Conservation (phyloP, 2,888 invertebrate species). For the Baccha elongata region DNA sequence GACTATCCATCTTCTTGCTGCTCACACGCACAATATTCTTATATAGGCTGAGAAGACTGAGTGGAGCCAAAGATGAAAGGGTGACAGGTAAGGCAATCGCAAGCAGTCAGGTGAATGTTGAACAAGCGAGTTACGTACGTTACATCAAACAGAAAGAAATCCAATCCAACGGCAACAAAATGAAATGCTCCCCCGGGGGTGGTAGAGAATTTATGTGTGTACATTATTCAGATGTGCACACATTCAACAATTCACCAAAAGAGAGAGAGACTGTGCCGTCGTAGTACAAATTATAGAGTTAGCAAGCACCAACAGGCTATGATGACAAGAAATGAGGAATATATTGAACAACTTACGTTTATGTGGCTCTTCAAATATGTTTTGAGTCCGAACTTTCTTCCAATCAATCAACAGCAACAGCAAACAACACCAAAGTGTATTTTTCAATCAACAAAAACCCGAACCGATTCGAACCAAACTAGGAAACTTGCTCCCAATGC, state of each 20-base stretch:
- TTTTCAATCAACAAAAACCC: constrained; percentile 28
- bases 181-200: constrained; percentile 38
- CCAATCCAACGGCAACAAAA: not conserved
- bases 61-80: not conserved
- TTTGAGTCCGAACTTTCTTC: constrained; percentile 5
- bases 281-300: not conserved
- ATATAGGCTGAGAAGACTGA: not conserved
- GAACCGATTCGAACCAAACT: constrained; percentile 34
- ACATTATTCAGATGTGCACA: constrained; percentile 16
- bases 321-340: not conserved
- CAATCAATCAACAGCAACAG: constrained; percentile 15
- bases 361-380: constrained; percentile 1
- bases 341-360: constrained; percentile 27
- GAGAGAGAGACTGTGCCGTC: not conserved
- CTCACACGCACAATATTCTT: constrained; percentile 15
- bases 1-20: constrained; percentile 10
- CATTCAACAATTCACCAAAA: constrained; percentile 20
- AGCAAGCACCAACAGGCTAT: not conserved
- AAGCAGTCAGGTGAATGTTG: constrained; percentile 52
- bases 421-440: constrained; percentile 12
- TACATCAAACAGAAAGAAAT: constrained; percentile 49
- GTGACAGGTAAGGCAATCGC: not conserved
- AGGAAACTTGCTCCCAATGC: constrained; percentile 36
- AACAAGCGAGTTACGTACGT: constrained; percentile 25
- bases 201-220: constrained; percentile 24